Conservation (phyloP, 2,888 invertebrate genomes). For the Eutolmus rufibarbis region DNA sequence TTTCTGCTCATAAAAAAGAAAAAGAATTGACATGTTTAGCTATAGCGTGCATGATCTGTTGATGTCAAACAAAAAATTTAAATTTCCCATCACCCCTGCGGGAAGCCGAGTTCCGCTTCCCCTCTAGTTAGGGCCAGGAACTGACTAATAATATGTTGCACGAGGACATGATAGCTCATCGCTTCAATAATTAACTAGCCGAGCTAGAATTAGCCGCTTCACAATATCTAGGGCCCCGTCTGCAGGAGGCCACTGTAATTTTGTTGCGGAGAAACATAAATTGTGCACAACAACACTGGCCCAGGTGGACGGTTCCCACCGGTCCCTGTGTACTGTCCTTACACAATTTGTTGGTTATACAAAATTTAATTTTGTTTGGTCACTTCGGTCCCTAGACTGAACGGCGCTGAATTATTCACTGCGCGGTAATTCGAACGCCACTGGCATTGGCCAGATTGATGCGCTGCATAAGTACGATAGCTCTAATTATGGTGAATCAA, state of each 20-base stretch:
- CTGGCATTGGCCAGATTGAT: not conserved
- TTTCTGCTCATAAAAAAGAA: not conserved
- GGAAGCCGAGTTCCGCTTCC: not conserved
- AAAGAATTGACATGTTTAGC: slow-evolving; percentile 12
- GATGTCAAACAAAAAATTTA: slow-evolving; percentile 35
- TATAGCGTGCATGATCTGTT: slow-evolving; percentile 37
- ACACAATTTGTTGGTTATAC: slow-evolving; percentile 38
- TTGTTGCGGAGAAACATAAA: slow-evolving; percentile 16
- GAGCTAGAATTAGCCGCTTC: slow-evolving; percentile 17
- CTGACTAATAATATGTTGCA: slow-evolving; percentile 1
- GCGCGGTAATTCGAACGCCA: not conserved
- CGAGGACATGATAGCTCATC: slow-evolving; percentile 30
- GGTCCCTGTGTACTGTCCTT: slow-evolving; percentile 8
- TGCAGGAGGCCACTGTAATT: slow-evolving; percentile 19
- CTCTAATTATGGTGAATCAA: not conserved
- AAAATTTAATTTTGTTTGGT: slow-evolving; percentile 42
- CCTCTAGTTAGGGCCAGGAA: not conserved
- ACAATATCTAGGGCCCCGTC: not conserved
- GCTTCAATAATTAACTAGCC: slow-evolving; percentile 15
- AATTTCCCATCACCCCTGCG: not conserved
- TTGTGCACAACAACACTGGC: slow-evolving; percentile 20
- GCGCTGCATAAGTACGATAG: not conserved
- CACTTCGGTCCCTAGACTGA: slow-evolving; percentile 30
- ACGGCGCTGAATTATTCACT: slow-evolving; percentile 12
- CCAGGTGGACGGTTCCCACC: slow-evolving; percentile 6